A percentile compares a stretch with the other conserved stretches of the same genome.
phyloP scores from a whole-genome alignment of 2,888 invertebrate species.

The Tetragonula carbonaria region DNA sequence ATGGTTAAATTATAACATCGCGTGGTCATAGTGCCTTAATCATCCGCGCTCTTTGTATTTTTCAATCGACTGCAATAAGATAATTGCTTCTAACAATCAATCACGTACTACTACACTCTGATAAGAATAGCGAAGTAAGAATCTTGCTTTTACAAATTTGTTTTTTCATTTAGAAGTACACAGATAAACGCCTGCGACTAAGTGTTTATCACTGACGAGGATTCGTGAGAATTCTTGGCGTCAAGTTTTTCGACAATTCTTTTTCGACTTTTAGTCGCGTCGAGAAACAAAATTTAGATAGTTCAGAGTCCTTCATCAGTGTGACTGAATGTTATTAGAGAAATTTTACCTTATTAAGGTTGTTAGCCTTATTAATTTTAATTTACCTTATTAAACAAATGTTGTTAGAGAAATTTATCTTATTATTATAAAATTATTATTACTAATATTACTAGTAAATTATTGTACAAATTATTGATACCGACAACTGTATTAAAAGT shows the following conservation, averaged over 20 bases:
- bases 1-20: conserved; percentile 37
- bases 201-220: not conserved
- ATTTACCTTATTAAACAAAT: too few species aligned
- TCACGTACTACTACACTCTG: conserved; percentile 14
- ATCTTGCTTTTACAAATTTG: conserved; percentile 1
- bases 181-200: not conserved
- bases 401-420: not conserved
- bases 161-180: not conserved
- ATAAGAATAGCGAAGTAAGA: conserved; percentile 17
- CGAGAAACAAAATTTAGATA: not conserved
- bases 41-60: not conserved
- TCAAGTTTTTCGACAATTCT: too few species aligned
- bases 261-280: not conserved
- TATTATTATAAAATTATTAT: too few species aligned
- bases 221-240: not conserved
- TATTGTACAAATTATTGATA: not conserved
- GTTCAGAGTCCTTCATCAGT: not conserved
- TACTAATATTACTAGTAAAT: too few species aligned
- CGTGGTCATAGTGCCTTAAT: conserved; percentile 4
- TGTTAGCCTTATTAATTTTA: too few species aligned
- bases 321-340: not conserved
- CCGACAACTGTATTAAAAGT: not conserved
- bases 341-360: not conserved
- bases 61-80: conserved; percentile 27
- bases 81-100: conserved; percentile 38